A percentile compares a stretch with the other conserved stretches of the same genome.
phyloP scores from a whole-genome alignment of 2,797 vertebrate genomes.

The Sternotherus odoratus region DNA sequence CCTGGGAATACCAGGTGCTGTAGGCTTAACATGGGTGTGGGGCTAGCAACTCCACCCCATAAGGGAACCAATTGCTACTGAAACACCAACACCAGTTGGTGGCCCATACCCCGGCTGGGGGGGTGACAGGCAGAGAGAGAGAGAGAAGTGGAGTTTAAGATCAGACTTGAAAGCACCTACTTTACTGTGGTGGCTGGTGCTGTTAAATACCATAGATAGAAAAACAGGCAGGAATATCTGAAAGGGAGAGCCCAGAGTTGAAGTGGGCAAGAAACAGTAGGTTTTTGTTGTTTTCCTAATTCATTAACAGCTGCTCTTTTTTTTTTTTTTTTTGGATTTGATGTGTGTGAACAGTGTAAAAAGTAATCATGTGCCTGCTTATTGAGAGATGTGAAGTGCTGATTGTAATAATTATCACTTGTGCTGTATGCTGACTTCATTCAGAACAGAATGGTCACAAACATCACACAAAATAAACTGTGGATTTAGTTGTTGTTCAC shows the following conservation, averaged over 20 bases:
- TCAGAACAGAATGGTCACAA: conserved; percentile 16
- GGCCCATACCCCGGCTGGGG: no score
- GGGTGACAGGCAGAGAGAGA: no score
- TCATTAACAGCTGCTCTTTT: conserved; percentile 5
- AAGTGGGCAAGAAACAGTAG: not conserved
- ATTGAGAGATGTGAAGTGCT: not conserved
- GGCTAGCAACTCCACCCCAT: no score
- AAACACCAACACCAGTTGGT: no score
- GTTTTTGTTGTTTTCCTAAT: not conserved
- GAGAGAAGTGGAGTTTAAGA: not conserved
- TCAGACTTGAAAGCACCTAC: not conserved
- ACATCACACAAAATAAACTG: not conserved
- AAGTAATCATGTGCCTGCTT: not conserved
- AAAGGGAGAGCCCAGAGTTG: not conserved
- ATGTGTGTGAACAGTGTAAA: not conserved
- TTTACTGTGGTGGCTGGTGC: not conserved
- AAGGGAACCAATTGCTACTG: no score
- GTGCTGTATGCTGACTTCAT: conserved; percentile 12
- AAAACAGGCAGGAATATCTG: not conserved
- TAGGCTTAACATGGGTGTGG: no score
- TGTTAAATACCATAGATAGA: not conserved
- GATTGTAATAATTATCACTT: not conserved
- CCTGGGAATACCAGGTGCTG: no score
- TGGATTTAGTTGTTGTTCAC: not conserved
- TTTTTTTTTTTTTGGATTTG: not conserved